Evolutionary conservation across 64 coral and sea anemone species (phyloP), one percentile per base, ranked within the genome.

Genomic region (Actinia equina): DNA sequence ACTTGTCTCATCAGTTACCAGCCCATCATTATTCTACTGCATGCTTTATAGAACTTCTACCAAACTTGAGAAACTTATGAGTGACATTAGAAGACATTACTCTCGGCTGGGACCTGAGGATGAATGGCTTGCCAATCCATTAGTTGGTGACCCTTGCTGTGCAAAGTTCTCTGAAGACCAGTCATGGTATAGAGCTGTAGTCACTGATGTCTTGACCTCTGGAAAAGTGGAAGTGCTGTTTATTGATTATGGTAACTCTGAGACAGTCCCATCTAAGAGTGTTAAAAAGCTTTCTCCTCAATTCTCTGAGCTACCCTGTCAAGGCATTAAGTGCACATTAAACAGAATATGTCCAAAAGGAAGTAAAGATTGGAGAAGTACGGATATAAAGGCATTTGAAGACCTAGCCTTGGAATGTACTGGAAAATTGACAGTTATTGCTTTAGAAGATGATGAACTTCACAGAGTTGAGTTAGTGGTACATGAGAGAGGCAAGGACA

Each of bases 171-270:
- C 93, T 18, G 96, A 98, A 89, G 96, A 98, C 53, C 61, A 90
- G 25, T 92, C 93, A 46, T 98, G 96, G 96, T 98, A 98, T 43
- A 84, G 96, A 78, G 96, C 93, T 83, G n/a, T 93, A 20, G 90
- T 90, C 4, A 77, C 63, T 3, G 82, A 88, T 43, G 84, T 92
- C 52, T 22, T 23, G 20, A 14, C 8, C 1, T 71, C 82, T 12
- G 90, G 91, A 52, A 91, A 95, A 82, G 82, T 98, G 6, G 74
- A 86, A 86, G 93, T 98, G 20, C 82, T 88, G 88, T 98, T 92
- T 93, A 84, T 98, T 59, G 96, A 98, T 77, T 98, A 98, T 91
- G 96, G 96, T 2, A 98, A 98, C 71, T 90, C 85, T 79, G 96
- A 98, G 59, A 71, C 52, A 11, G 25, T 98, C 27, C 85, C 91